Evolutionary conservation across 2,113 vertebrate genomes (phyloP), one percentile per base, ranked within the genome.

Genomic region (Gadus macrocephalus): DNA sequence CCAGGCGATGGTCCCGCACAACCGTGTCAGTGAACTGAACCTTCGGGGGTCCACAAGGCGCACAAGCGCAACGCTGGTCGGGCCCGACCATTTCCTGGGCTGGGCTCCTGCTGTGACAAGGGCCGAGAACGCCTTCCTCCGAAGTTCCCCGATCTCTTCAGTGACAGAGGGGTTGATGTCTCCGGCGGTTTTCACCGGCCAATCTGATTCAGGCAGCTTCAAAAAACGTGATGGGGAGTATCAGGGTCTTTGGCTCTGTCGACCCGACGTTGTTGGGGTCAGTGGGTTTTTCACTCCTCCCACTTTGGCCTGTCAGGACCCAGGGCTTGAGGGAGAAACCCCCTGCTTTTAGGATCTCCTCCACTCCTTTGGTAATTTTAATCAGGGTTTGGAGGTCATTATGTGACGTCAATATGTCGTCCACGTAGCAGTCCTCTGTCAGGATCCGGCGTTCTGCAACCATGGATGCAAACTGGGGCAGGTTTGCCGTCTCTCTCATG

Each of bases 341-440:
- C n/a, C n/a, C n/a, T n/a, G n/a, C 20, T 58, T 74, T 22, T 0
- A 74, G 65, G 60, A 74, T 74, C 19, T 70, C 15, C 19, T 78
- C 58, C 5, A 74, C 58, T 15, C 38, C 58, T 53, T 62, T 3
- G 7, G 42, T 74, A 7, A 60, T 70, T 5, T 15, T 63, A 4
- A n/a, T n/a, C 42, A 74, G 62, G 4, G 20, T 31, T 17, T 66
- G 16, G 6, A 62, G 4, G 16, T 73, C 25, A 22, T 70, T n/a
- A 27, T 73, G 62, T 12, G 68, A 78, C 0, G 71, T 73, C 8
- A 78, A 35, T 12, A 73, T 69, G 7, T 75, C 60, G 12, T 75
- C 73, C 6, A 75, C 73, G 69, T 75, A 76, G 27, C 64, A 53
- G 3, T 75, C 69, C 22, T 72, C 66, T 64, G 71, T 53, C 15